A percentile compares a stretch with the other conserved stretches of the same genome.
Evolutionary conservation across 2,113 vertebrate genomes (phyloP).

Genomic region (Psephotus haematonotus): DNA sequence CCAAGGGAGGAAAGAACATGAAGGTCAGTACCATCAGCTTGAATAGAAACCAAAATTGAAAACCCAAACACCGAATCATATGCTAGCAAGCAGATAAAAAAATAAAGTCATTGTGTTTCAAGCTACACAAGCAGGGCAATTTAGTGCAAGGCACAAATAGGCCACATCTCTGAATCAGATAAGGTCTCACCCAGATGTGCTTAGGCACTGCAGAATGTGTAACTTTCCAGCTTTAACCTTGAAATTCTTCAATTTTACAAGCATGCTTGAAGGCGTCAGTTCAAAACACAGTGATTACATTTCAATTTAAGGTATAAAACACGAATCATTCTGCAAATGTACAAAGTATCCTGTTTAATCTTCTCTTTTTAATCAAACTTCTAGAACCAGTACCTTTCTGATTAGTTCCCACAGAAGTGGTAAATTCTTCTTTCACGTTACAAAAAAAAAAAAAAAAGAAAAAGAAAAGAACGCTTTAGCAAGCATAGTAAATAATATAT

Average conservation of each 20-base stretch:
- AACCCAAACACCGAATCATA: not conserved
- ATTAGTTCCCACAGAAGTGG: constrained; percentile 31
- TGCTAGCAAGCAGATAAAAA: not conserved
- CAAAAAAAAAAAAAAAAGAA: not conserved
- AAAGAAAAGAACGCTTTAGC: rapidly evolving
- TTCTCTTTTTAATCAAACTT: not conserved
- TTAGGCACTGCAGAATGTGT: not conserved
- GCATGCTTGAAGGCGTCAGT: not conserved
- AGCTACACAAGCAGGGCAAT: not conserved
- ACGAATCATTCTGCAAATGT: not conserved
- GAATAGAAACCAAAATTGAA: rapidly evolving
- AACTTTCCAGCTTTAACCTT: not conserved
- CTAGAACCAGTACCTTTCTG: constrained; percentile 21
- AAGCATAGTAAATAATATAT: not conserved
- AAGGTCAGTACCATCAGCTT: rapidly evolving
- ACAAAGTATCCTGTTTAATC: not conserved
- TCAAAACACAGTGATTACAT: not conserved
- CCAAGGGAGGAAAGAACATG: not conserved
- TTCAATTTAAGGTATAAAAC: not conserved
- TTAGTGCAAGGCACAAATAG: not conserved
- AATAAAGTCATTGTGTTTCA: not conserved
- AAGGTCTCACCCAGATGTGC: not conserved
- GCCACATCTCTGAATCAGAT: not conserved
- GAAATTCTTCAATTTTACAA: not conserved
- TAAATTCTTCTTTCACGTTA: not conserved